Base-by-base conservation (phyloP, 2,113 vertebrate species). In the Lontra canadensis region DNA sequence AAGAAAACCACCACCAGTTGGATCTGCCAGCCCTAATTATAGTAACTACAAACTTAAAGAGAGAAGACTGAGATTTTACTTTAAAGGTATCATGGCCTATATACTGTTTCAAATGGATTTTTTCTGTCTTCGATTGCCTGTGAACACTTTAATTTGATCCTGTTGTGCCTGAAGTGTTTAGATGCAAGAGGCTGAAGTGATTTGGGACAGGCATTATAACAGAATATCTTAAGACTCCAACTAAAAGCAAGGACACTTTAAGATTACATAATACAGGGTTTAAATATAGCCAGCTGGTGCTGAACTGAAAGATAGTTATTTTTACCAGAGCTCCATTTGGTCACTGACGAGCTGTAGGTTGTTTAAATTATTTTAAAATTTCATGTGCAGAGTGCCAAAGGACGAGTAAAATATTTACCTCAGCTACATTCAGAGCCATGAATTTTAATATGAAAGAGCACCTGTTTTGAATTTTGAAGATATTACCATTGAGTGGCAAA, bases 271-370 rank as follows among this genome's bases (percentile, higher is more conserved):
- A 98, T 89, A 44, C 71, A 78, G 73, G 25, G 92, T 96, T 97
- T 98, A 98, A 97, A 97, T 98, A 97, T 98, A 97, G 97, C 94
- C 71, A 80, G 84, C 78, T 98, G 94, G 63, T 96, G 83, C 84
- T 67, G 90, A 96, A 98, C 76, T 81, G 71, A 88, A 96, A 97
- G 95, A 96, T 94, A 96, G 87, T 98, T 98, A 97, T 98, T 97
- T 98, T 96, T 98, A 97, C 88, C 95, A 96, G 88, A 88, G 74
- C 95, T 97, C 95, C 95, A 14, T 97, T 97, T 96, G 96, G 96
- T 97, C 92, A 97, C 92, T 88, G 96, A 92, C 7, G 14, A 92
- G 81, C n/a, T 82, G n/a, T 76, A 82, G 76, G 34, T 82, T 82
- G 78, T 96, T 98, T 96, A 86, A 93, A 95, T 95, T 94, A 94